Evolutionary conservation across 2,113 vertebrate genomes (phyloP), one percentile per base, ranked within the genome.

Genomic region (Gnathonemus longibarbis): DNA sequence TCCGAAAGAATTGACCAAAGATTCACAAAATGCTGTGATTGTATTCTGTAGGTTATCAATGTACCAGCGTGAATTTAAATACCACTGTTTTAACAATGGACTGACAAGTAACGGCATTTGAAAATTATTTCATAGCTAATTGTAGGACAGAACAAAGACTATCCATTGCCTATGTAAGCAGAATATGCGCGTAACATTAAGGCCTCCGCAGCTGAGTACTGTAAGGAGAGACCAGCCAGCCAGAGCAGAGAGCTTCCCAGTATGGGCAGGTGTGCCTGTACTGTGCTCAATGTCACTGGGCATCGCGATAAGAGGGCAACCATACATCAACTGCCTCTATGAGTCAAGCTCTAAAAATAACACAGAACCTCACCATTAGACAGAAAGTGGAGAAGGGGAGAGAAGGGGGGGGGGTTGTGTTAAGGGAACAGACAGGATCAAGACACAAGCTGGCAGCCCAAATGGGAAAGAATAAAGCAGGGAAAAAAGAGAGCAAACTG

Each of bases 291-390:
- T 39, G 31, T 17, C 35, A 42, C 77, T 21, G 66, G 90, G 58
- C 83, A 89, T 91, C 70, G 89, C 88, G 87, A 89, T 70, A 91
- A 84, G 70, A 5, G 50, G 56, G 45, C 52, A 13, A 89, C 84
- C 88, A 62, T 86, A 88, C 74, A 74, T 92, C 77, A 92, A 91
- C 92, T 93, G 90, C 92, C 90, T 92, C 91, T 89, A 50, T 94
- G 92, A 94, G 89, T 94, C 92, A 92, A 83, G 66, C 49, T 27
- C 92, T 93, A 92, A 91, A 94, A 92, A 93, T 94, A 93, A 90
- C 88, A 39, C 21, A n/a, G 21, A 62, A 74, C 88, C 62, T 46
- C 24, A 42, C 21, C 58, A 88, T 24, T 46, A 88, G 86, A 90
- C 90, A 86, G 85, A 89, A 52, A 88, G 49, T 42, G 70, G 13